Base-by-base conservation (phyloP, 2,797 vertebrate genomes). In the Myripristis jacobus region DNA sequence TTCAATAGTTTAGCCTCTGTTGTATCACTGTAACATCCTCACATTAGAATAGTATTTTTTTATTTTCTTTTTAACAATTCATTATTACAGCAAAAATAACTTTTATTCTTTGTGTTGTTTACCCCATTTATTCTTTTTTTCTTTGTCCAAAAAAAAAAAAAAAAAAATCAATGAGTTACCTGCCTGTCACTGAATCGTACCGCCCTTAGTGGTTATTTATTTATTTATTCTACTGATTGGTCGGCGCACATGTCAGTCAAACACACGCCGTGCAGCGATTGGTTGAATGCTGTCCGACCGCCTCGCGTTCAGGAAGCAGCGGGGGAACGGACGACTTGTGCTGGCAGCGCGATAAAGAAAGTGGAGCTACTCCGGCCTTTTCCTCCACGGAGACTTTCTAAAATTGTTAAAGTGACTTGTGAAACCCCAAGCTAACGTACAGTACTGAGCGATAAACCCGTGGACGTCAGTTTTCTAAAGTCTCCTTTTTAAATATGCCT, bases 401-500 rank as follows among this genome's bases (percentile, higher is more conserved):
- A 75, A 52, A 12, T n/a, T 27, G 10, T 1, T 27, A 11, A 16
- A 21, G 25, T 22, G 7, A 48, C 27, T 22, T 11, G 2, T 29
- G 11, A 11, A 50, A 25, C 41, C 12, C 57, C 48, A n/a, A n/a
- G n/a, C n/a, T n/a, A n/a, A n/a, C n/a, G n/a, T n/a, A 24, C n/a
- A 10, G 34, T 60, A 41, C 50, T 63, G 52, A 4, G 25, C 10
- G 3, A 25, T 18, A 55, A 19, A n/a, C 15, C 11, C 22, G 16
- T n/a, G 8, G 51, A 22, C 11, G 6, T 52, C 8, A 25, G 18
- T 61, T 31, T 18, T 50, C 36, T 10, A 41, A 16, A 65, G 18
- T 1, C n/a, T 55, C 6, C n/a, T 2, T 59, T 61, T 62, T 58
- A 60, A 90, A 24, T 59, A 95, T 95, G 94, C 94, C 94, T 34